Evolutionary conservation across 2,113 vertebrate genomes (phyloP).

Genomic region (Grallaria varia): DNA sequence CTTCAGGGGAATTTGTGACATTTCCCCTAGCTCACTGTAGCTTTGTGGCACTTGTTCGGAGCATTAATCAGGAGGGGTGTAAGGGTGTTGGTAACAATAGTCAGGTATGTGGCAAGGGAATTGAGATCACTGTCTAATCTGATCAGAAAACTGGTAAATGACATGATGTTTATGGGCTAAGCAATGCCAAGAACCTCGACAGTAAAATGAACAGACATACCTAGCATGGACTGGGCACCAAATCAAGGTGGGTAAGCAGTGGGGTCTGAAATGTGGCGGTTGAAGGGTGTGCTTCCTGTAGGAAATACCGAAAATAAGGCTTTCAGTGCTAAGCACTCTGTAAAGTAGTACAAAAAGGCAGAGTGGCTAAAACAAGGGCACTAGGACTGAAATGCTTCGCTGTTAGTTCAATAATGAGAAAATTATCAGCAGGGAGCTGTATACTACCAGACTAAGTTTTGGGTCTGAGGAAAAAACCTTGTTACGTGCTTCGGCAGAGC

Average conservation of each 20-base stretch:
- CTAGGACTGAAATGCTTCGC: neutral
- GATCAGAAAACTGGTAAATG: neutral
- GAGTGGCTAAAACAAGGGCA: neutral
- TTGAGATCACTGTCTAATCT: neutral
- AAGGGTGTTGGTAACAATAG: neutral
- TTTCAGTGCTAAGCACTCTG: neutral
- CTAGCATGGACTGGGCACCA: neutral
- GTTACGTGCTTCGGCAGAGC: neutral
- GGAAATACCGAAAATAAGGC: neutral
- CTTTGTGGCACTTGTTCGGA: neutral
- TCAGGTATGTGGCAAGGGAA: neutral
- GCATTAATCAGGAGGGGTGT: neutral
- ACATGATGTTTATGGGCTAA: neutral
- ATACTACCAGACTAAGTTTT: too few species aligned
- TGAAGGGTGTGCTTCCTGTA: fast-evolving
- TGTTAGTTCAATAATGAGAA: neutral
- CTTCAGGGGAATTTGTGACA: slow-evolving; percentile 69
- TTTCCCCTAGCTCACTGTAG: slow-evolving; percentile 38
- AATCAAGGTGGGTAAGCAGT: neutral
- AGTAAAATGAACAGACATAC: too few species aligned
- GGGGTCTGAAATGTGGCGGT: neutral
- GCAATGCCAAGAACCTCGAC: neutral
- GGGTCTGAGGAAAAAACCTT: neutral
- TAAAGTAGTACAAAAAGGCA: neutral
- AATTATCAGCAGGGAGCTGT: neutral